phyloP scores from a whole-genome alignment of 1,140 invertebrate genomes.

The Drosophila subpulchrella region DNA sequence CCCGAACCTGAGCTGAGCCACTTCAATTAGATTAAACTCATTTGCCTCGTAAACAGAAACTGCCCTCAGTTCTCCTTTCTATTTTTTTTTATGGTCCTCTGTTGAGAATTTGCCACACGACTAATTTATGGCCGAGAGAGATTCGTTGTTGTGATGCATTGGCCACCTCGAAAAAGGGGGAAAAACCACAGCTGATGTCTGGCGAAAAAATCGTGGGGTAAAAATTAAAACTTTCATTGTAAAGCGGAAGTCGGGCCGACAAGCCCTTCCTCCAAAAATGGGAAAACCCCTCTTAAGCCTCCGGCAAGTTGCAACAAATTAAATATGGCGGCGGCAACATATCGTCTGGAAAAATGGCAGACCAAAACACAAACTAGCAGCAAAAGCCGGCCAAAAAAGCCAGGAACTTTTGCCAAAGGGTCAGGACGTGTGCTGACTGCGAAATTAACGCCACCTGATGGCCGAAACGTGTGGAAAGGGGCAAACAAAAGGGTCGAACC shows the following conservation, averaged over 20 bases:
- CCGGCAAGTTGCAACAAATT: conserved; percentile 71
- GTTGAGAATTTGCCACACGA: conserved; percentile 57
- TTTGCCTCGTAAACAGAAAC: conserved; percentile 49
- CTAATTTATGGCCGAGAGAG: conserved; percentile 70
- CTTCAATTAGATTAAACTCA: conserved; percentile 77
- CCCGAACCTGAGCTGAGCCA: conserved; percentile 41
- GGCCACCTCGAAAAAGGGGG: conserved; percentile 28
- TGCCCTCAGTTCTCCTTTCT: conserved; percentile 11
- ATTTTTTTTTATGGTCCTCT: conserved; percentile 34
- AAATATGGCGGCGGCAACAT: conserved; percentile 78
- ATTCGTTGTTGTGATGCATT: conserved; percentile 70
- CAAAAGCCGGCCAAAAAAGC: conserved; percentile 25
- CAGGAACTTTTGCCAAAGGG: conserved; percentile 62
- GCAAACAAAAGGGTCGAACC: conserved; percentile 61
- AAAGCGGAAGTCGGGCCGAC: conserved; percentile 53
- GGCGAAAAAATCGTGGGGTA: not conserved
- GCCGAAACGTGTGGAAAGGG: conserved; percentile 64
- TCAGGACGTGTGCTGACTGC: conserved; percentile 76
- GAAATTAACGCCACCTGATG: conserved; percentile 78
- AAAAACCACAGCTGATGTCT: conserved; percentile 31
- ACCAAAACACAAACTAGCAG: conserved; percentile 73
- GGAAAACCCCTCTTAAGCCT: not conserved
- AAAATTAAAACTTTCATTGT: conserved; percentile 23
- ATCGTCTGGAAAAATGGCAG: conserved; percentile 80
- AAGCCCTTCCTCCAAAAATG: conserved; percentile 2